Percentiles rank a stretch among this genome's conserved stretches.
Evolutionary conservation across 2,797 vertebrate species (phyloP).

Genomic region (Harpagifer antarcticus): DNA sequence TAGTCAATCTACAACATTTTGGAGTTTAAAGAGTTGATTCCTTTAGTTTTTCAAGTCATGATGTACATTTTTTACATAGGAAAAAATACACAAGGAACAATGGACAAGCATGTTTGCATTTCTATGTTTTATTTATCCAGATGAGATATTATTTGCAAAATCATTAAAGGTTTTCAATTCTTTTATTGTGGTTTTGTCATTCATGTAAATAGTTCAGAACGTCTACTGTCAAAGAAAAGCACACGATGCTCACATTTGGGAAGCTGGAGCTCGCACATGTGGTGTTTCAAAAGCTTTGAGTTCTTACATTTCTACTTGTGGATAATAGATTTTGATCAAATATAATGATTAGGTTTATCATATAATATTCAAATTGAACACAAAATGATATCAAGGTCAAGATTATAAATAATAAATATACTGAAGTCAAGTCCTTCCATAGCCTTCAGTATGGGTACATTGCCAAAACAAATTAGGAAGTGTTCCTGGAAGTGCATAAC

Average conservation of each 20-base stretch:
- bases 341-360: too few relatives aligned
- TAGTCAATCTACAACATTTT: slow-evolving; percentile 58
- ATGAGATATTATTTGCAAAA: slow-evolving; percentile 92
- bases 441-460: too few relatives aligned
- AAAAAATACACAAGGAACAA: slow-evolving; percentile 70
- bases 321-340: too few relatives aligned
- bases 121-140: slow-evolving; percentile 91
- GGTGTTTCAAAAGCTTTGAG: neutral
- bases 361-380: too few relatives aligned
- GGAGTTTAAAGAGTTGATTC: slow-evolving; percentile 50
- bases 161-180: slow-evolving; percentile 94
- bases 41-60: slow-evolving; percentile 68
- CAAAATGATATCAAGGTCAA: too few relatives aligned
- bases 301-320: too few relatives aligned
- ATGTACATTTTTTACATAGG: slow-evolving; percentile 89
- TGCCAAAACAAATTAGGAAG: too few relatives aligned
- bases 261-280: neutral
- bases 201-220: neutral
- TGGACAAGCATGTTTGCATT: slow-evolving; percentile 90
- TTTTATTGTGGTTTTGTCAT: slow-evolving; percentile 75
- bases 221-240: neutral
- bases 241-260: neutral
- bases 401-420: too few relatives aligned
- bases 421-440: too few relatives aligned
- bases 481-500: too few relatives aligned